phyloP scores from a whole-genome alignment of 1,140 invertebrate genomes.

The Eupeodes corollae region DNA sequence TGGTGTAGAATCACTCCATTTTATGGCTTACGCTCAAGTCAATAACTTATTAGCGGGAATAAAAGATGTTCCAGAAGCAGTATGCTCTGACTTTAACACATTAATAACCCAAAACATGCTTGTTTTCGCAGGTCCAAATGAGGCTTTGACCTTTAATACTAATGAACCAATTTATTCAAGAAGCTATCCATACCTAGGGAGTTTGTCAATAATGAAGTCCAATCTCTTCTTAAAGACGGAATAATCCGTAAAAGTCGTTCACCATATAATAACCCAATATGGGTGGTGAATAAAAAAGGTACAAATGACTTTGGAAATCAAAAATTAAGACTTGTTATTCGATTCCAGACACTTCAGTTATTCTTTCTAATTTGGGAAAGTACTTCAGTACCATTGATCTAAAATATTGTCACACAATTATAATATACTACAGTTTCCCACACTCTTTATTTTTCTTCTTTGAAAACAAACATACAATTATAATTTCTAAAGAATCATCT shows the following conservation, averaged over 20 bases:
- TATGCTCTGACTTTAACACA: too few species aligned
- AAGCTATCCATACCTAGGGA: constrained; percentile 11
- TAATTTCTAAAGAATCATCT: too few species aligned
- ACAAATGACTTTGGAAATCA: constrained; percentile 3
- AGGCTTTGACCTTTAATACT: not conserved
- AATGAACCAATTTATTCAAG: constrained; percentile 10
- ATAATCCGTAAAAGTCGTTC: constrained; percentile 11
- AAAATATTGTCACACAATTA: too few species aligned
- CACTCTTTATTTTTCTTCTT: too few species aligned
- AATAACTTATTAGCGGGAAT: not conserved
- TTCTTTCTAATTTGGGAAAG: constrained; percentile 32
- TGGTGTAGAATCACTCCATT: not conserved
- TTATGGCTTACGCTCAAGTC: too few species aligned
- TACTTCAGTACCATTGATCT: constrained; percentile 39
- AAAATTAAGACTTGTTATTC: constrained; percentile 31
- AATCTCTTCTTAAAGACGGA: constrained; percentile 4
- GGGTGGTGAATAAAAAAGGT: constrained; percentile 13
- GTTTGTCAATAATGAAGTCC: constrained; percentile 12
- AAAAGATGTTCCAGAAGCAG: not conserved
- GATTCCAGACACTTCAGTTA: constrained; percentile 39
- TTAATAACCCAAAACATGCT: not conserved
- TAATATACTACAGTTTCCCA: too few species aligned
- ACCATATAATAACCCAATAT: constrained; percentile 13
- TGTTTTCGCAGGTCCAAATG: not conserved
- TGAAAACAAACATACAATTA: too few species aligned